phyloP scores from a whole-genome alignment of 1,140 invertebrate species.

The Pseudobourletiella spinata region DNA sequence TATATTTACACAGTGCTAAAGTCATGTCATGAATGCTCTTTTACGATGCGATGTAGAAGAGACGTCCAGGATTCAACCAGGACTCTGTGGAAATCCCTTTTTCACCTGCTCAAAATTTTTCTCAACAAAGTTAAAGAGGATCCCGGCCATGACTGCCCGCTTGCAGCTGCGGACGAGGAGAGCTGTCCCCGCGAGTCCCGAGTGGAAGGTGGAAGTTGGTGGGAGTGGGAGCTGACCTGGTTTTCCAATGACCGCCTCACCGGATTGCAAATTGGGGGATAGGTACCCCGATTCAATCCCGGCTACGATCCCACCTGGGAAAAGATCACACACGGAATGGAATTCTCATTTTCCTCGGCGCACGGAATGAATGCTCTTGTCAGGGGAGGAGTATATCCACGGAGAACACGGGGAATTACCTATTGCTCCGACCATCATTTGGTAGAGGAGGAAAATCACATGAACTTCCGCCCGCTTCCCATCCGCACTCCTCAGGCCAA shows the following conservation, averaged over 20 bases:
- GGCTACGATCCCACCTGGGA: not conserved
- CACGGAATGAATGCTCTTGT: no score
- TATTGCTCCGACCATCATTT: not conserved
- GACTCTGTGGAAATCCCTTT: no score
- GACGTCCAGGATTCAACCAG: no score
- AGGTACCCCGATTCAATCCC: not conserved
- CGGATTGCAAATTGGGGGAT: not conserved
- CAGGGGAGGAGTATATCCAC: no score
- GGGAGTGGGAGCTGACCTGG: no score
- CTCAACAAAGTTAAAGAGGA: conserved; percentile 5
- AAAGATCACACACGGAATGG: conserved; percentile 8
- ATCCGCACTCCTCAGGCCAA: not conserved
- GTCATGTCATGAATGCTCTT: no score
- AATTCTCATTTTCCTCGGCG: no score
- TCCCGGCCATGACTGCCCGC: not conserved
- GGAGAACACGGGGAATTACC: no score
- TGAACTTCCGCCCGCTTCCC: not conserved
- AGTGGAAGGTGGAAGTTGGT: no score
- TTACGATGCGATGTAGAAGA: no score
- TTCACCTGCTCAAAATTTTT: conserved; percentile 9
- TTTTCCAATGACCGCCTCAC: not conserved
- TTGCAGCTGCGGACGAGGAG: not conserved
- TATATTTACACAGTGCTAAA: not conserved
- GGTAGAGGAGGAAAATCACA: not conserved
- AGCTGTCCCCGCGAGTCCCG: not conserved